Conservation (phyloP, 2,888 invertebrate species). For the Cryptocheilus praepositus region DNA sequence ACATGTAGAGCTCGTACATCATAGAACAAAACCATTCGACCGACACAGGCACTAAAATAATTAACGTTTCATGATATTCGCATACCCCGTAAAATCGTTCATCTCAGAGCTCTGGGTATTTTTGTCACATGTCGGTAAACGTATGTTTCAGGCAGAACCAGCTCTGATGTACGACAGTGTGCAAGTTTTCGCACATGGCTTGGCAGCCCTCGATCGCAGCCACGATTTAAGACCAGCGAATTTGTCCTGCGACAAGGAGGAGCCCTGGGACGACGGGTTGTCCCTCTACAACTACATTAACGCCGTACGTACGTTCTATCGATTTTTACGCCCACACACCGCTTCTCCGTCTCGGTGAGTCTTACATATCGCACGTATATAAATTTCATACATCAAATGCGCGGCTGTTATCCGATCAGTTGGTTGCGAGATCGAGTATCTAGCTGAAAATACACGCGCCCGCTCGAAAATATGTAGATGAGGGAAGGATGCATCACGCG, state of each 20-base stretch:
- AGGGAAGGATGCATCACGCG: no score
- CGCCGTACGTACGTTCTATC: constrained; percentile 77
- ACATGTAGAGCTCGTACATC: no score
- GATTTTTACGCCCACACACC: constrained; percentile 11
- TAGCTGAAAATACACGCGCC: no score
- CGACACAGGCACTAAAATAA: no score
- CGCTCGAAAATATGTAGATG: no score
- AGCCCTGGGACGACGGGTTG: constrained; percentile 87
- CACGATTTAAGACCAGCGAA: constrained; percentile 83
- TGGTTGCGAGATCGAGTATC: no score
- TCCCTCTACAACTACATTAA: constrained; percentile 86
- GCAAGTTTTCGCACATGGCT: constrained; percentile 86
- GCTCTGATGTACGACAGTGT: constrained; percentile 92
- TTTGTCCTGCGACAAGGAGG: constrained; percentile 88
- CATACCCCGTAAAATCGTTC: neutral
- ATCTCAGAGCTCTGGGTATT: neutral
- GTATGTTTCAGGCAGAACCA: constrained; percentile 84
- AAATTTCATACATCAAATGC: no score
- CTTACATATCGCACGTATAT: no score
- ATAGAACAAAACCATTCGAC: no score
- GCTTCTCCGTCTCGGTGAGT: no score
- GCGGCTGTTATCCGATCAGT: no score
- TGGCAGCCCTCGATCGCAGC: constrained; percentile 84
- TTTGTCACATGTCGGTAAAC: constrained; percentile 21
- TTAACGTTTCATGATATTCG: no score